Evolutionary conservation across 2,797 vertebrate species (phyloP).

Genomic region (Crossoptilon crossoptilon): DNA sequence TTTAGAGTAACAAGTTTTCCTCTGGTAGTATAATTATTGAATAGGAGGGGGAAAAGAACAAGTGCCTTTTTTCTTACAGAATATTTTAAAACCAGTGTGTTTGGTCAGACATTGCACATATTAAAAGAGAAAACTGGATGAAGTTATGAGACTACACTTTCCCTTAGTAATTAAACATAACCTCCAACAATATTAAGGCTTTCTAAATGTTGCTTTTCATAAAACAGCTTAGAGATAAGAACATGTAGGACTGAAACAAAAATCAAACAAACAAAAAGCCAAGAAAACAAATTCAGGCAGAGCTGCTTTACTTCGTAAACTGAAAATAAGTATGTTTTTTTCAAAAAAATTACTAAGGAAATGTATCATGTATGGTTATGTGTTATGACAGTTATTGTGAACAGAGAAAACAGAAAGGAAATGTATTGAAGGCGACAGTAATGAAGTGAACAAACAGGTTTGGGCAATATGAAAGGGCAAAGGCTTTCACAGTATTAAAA

Average conservation of each 20-base stretch:
- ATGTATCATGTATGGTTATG: not conserved
- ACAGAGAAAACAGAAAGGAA: not conserved
- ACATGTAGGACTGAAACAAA: not conserved
- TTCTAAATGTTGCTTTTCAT: not conserved
- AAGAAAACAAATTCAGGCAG: not conserved
- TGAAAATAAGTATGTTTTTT: not conserved
- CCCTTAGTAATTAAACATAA: not conserved
- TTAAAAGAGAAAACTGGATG: not conserved
- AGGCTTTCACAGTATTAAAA: not conserved
- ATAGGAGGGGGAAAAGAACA: not conserved
- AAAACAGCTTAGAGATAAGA: not conserved
- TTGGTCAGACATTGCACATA: not conserved
- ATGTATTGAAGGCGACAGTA: not conserved
- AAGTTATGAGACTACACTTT: not conserved
- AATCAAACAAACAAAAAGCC: not conserved
- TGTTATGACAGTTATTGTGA: not conserved
- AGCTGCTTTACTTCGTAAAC: not conserved
- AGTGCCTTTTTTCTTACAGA: not conserved
- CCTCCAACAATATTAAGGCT: not conserved
- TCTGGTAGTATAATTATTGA: not conserved
- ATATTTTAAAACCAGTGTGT: not conserved
- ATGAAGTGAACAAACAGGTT: not conserved
- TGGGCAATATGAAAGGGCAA: not conserved
- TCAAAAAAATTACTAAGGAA: not conserved
- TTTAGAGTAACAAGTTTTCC: not conserved